Percentiles rank a stretch among this genome's conserved stretches.
These are phyloP conservation scores for Aldrovandia affinis DNA, from an alignment of 2,797 vertebrate genomes.

Conservation along the genomic window DNA sequence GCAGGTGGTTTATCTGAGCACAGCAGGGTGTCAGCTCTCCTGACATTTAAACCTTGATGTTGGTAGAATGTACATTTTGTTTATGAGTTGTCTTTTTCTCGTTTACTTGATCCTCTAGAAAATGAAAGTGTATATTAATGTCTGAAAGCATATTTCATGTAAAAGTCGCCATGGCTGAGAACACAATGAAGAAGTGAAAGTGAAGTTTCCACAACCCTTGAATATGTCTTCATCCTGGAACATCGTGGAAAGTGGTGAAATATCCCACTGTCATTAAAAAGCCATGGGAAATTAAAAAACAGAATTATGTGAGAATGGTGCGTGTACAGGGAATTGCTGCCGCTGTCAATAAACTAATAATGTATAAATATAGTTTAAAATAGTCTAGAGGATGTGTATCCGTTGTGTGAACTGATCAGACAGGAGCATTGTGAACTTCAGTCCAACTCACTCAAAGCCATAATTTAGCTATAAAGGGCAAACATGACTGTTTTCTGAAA, in stretches of 20 bases:
- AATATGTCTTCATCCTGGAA: not conserved
- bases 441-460: not conserved
- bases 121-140: not conserved
- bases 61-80: not conserved
- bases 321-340: not conserved
- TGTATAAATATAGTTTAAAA: not conserved
- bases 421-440: not conserved
- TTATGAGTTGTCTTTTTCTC: not conserved
- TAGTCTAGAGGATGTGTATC: not conserved
- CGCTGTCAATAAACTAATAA: not conserved
- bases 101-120: not conserved
- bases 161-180: not conserved
- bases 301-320: not conserved
- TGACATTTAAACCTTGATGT: not conserved
- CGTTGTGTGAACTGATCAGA: not conserved
- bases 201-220: not conserved
- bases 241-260: not conserved
- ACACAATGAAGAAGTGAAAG: not conserved
- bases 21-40: not conserved
- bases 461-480: not conserved
- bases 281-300: not conserved
- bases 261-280: too few species aligned
- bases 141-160: not conserved
- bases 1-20: not conserved
- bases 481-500: not conserved